A percentile compares a stretch with the other conserved stretches of the same genome.
phyloP scores from a whole-genome alignment of 2,888 invertebrate species.

The Oscheius myriophilus region DNA sequence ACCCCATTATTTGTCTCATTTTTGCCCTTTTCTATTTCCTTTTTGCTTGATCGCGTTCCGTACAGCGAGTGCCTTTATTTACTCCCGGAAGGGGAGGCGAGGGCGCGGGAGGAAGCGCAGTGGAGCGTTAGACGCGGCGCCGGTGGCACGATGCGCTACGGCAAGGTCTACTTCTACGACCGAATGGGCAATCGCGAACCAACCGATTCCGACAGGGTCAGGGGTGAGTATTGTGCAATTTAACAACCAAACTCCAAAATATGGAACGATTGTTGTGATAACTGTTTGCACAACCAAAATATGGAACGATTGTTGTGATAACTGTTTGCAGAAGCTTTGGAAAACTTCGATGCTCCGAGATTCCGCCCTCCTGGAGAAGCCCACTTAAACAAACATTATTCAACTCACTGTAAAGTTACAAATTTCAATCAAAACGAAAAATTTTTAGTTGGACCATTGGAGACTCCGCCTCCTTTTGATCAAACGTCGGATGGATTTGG shows the following conservation, averaged over 20 bases:
- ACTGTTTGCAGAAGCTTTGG: conserved; percentile 50
- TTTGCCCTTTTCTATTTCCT: no score
- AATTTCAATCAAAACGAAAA: background rate
- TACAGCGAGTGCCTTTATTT: conserved; percentile 21
- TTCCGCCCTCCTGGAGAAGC: conserved; percentile 53
- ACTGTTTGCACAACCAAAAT: no score
- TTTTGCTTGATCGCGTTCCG: conserved; percentile 7
- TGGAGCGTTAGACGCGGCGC: background rate
- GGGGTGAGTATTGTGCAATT: conserved; percentile 31
- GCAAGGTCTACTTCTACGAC: conserved; percentile 66
- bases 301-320: no score
- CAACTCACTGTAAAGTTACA: conserved; percentile 19
- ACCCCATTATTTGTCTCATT: no score
- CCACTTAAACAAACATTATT: conserved; percentile 44
- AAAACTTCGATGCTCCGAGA: conserved; percentile 54
- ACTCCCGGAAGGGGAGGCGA: conserved; percentile 21
- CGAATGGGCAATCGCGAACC: conserved; percentile 62
- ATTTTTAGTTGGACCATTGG: conserved; percentile 47
- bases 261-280: no score
- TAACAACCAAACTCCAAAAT: no score
- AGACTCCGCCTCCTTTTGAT: conserved; percentile 45
- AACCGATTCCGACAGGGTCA: conserved; percentile 46
- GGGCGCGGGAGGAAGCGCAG: conserved; percentile 6
- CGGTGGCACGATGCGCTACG: conserved; percentile 56
- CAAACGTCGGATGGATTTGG: conserved; percentile 4